Percentiles rank a stretch among this genome's conserved stretches.
These are phyloP conservation scores for Helarctos malayanus DNA, from an alignment of 2,797 vertebrate species.

Conservation along the genomic window DNA sequence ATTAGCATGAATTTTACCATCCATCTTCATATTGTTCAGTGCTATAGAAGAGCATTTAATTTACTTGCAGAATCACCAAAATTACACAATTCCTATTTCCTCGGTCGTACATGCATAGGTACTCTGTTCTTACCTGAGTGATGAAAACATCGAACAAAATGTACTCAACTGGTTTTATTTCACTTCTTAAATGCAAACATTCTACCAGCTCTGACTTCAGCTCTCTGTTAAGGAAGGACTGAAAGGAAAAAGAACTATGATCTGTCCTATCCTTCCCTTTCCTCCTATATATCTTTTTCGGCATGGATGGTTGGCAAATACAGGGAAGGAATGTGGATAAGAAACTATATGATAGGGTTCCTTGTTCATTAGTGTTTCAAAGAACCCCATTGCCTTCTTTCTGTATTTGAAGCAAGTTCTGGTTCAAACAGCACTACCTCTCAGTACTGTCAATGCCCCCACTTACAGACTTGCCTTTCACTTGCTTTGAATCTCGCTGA, in stretches of 20 bases:
- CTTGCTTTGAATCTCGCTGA: background rate
- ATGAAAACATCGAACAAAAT: background rate
- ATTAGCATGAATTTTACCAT: constrained; percentile 48
- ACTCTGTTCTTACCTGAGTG: background rate
- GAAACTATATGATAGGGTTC: background rate
- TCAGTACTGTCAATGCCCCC: background rate
- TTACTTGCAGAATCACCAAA: background rate
- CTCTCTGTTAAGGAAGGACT: background rate
- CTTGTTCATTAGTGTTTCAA: background rate
- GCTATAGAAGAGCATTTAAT: background rate
- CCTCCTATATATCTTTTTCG: background rate
- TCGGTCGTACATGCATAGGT: background rate
- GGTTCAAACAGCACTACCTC: background rate
- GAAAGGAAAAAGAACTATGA: background rate
- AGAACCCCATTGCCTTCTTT: background rate
- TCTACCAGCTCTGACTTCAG: background rate
- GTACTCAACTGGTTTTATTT: background rate
- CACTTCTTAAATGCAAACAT: background rate
- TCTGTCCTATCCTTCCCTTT: background rate
- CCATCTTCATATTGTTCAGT: background rate
- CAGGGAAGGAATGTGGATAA: background rate
- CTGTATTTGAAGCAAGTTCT: background rate
- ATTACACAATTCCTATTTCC: background rate
- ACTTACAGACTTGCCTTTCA: background rate
- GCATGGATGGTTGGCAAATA: background rate